phyloP scores from a whole-genome alignment of 2,888 invertebrate species.

The Entomobrya proxima region DNA sequence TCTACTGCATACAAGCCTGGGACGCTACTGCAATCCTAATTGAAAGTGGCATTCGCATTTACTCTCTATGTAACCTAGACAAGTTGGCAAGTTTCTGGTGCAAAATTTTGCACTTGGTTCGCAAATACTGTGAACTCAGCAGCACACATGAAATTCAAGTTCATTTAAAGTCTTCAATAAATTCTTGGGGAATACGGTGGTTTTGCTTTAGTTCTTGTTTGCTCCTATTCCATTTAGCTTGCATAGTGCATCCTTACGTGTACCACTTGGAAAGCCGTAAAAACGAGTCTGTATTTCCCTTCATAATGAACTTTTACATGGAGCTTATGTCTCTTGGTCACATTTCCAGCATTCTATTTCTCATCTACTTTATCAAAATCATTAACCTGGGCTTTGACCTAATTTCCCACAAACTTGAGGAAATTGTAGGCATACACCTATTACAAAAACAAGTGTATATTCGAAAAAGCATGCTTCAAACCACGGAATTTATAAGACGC shows the following conservation, averaged over 20 bases:
- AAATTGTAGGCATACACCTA: not conserved
- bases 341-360: not conserved
- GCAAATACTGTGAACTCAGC: not conserved
- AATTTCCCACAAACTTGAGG: not conserved
- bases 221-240: not conserved
- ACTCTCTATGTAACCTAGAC: not conserved
- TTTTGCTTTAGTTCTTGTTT: not conserved
- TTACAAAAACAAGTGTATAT: not conserved
- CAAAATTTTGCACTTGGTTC: not conserved
- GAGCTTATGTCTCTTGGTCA: not conserved
- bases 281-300: not conserved
- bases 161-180: not conserved
- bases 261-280: not conserved
- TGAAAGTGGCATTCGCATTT: not conserved
- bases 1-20: conserved; percentile 5
- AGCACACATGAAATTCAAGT: not conserved
- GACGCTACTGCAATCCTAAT: not conserved
- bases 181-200: conserved; percentile 29
- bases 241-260: not conserved
- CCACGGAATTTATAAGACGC: not conserved
- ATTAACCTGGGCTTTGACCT: conserved; percentile 36
- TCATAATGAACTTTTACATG: conserved; percentile 44
- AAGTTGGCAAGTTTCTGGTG: conserved; percentile 27
- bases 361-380: conserved; percentile 26
- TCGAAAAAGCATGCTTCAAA: not conserved